Conservation (phyloP, 92 coral and sea anemone genomes). For the Siderastrea radians region DNA sequence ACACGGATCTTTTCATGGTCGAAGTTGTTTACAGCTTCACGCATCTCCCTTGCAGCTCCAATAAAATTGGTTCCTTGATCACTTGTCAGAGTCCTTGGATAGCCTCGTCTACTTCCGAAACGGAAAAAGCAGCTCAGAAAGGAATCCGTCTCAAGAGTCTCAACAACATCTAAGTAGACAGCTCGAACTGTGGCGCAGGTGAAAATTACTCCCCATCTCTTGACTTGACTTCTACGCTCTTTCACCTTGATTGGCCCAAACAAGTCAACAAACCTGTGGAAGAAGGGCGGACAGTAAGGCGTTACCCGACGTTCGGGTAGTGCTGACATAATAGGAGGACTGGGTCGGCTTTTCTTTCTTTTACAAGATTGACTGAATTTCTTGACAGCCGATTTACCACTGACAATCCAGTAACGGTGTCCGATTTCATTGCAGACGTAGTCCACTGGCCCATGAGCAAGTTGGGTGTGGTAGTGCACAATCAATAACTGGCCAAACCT, state of each 20-base stretch:
- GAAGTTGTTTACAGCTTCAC: no score
- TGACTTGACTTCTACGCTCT: constrained; percentile 32
- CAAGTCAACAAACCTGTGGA: background rate
- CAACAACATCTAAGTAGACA: background rate
- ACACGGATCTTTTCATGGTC: no score
- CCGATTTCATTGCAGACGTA: constrained; percentile 54
- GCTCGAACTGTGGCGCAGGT: constrained; percentile 18
- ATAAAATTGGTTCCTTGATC: no score
- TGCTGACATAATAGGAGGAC: constrained; percentile 54
- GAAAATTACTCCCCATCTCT: constrained; percentile 53
- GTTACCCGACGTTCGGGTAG: constrained; percentile 46
- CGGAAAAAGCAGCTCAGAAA: background rate
- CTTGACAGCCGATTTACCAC: constrained; percentile 9
- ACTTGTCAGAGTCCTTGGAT: background rate
- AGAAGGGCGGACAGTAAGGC: constrained; percentile 56
- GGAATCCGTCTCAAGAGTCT: background rate
- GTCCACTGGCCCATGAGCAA: constrained; percentile 63
- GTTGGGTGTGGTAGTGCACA: constrained; percentile 24
- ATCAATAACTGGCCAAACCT: constrained; percentile 30
- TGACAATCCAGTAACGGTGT: constrained; percentile 58
- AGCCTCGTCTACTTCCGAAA: constrained; percentile 9
- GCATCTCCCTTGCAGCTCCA: no score
- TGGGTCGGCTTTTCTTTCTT: constrained; percentile 37
- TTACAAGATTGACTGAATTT: constrained; percentile 22
- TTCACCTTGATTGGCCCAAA: constrained; percentile 50